A percentile compares a stretch with the other conserved stretches of the same genome.
Evolutionary conservation across 2,888 invertebrate genomes (phyloP).

Genomic region (Drosophila eohydei): DNA sequence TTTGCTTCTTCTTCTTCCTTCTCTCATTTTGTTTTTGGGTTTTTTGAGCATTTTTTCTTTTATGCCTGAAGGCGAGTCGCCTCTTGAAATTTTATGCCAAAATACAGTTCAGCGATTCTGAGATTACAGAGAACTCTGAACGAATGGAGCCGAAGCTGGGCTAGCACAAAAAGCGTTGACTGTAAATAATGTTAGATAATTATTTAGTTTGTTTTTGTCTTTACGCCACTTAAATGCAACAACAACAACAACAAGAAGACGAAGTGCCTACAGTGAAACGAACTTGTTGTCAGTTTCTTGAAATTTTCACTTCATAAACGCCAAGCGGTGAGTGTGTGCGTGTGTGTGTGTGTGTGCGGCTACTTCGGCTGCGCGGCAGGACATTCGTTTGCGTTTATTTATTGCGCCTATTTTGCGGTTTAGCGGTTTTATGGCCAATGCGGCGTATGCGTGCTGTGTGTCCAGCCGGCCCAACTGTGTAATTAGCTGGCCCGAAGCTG

Average conservation of each 20-base stretch:
- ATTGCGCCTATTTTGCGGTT: slow-evolving; percentile 75
- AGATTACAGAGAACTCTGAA: slow-evolving; percentile 51
- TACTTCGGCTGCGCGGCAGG: slow-evolving; percentile 25
- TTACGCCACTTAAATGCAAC: slow-evolving; percentile 53
- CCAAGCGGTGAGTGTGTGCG: slow-evolving; percentile 12
- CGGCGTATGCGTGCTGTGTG: slow-evolving; percentile 46
- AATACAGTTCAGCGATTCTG: slow-evolving; percentile 75
- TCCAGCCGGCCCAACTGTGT: slow-evolving; percentile 37
- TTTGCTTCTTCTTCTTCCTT: not conserved
- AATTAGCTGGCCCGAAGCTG: slow-evolving; percentile 69
- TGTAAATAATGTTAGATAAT: slow-evolving; percentile 77
- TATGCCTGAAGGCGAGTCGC: slow-evolving; percentile 17
- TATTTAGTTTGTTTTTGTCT: slow-evolving; percentile 70
- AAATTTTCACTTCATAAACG: slow-evolving; percentile 72
- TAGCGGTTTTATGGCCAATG: slow-evolving; percentile 73
- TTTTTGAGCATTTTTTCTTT: slow-evolving; percentile 13
- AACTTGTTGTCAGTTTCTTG: slow-evolving; percentile 44
- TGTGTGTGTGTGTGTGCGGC: slow-evolving; percentile 1
- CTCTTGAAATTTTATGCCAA: slow-evolving; percentile 72
- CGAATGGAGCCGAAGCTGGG: not conserved
- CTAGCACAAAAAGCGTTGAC: slow-evolving; percentile 58
- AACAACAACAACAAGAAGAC: slow-evolving; percentile 20
- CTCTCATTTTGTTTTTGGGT: slow-evolving; percentile 14
- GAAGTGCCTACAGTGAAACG: slow-evolving; percentile 18
- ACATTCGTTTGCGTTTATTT: slow-evolving; percentile 65